phyloP scores from a whole-genome alignment of 2,113 vertebrate genomes.

The Proteles cristata region DNA sequence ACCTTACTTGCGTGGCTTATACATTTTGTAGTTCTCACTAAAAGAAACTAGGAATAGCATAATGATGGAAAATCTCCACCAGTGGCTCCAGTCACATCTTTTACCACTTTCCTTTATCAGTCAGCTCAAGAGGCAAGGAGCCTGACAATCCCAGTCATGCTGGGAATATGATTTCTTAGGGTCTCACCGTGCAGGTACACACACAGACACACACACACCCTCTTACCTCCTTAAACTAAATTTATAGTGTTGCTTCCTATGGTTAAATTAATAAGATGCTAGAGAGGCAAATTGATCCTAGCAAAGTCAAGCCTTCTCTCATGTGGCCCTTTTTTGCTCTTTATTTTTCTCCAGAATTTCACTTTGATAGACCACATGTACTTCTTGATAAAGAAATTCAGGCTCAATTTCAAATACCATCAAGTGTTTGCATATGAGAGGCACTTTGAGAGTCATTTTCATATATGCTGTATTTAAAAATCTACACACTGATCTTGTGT shows the following conservation, averaged over 20 bases:
- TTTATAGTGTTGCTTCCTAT: not conserved
- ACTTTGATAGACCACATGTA: not conserved
- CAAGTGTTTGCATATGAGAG: not conserved
- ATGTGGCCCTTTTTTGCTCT: not conserved
- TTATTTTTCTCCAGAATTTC: not conserved
- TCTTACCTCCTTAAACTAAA: not conserved
- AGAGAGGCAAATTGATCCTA: not conserved
- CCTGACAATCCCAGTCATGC: not conserved
- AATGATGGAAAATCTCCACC: not conserved
- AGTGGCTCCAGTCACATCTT: not conserved
- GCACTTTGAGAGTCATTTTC: not conserved
- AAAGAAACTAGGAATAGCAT: not conserved
- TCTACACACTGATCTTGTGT: not conserved
- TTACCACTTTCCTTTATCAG: not conserved
- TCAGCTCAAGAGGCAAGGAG: not conserved
- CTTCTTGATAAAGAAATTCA: constrained; percentile 17
- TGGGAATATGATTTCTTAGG: not conserved
- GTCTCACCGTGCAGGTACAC: not conserved
- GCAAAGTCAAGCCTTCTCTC: not conserved
- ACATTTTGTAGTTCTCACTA: not conserved
- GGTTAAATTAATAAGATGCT: not conserved
- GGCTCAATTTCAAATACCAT: not conserved
- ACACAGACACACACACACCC: not conserved
- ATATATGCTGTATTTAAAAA: not conserved
- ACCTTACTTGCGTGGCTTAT: not conserved